A percentile compares a stretch with the other conserved stretches of the same genome.
Evolutionary conservation across 1,140 invertebrate genomes (phyloP).

Genomic region (Rhagoletis pomonella): DNA sequence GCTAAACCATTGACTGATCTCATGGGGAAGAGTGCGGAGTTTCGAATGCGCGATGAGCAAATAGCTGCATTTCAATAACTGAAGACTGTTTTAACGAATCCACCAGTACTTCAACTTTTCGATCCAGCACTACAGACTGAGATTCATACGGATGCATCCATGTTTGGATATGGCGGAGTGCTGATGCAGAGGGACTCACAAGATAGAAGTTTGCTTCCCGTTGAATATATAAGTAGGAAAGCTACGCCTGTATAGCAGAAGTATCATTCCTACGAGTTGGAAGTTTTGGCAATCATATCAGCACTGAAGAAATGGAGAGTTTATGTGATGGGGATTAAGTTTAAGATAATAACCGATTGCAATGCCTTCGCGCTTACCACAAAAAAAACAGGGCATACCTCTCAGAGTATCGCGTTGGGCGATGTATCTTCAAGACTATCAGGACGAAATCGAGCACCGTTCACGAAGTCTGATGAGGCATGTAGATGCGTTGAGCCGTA

Average conservation of each 20-base stretch:
- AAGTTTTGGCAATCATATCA: constrained; percentile 60
- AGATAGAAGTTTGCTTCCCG: constrained; percentile 58
- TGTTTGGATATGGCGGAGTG: constrained; percentile 63
- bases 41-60: constrained; percentile 22
- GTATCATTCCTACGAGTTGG: constrained; percentile 64
- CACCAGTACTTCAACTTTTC: constrained; percentile 60
- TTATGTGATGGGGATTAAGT: constrained; percentile 55
- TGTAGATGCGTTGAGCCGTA: constrained; percentile 57
- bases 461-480: constrained; percentile 57
- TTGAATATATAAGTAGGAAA: constrained; percentile 64
- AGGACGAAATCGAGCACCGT: constrained; percentile 52
- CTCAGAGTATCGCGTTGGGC: constrained; percentile 56
- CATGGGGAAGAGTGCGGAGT: constrained; percentile 55
- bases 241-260: constrained; percentile 62
- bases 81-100: constrained; percentile 58
- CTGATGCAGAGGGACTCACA: constrained; percentile 53
- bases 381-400: constrained; percentile 36
- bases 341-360: constrained; percentile 53
- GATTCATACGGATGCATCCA: constrained; percentile 57
- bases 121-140: constrained; percentile 60
- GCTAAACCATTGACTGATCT: constrained; percentile 61
- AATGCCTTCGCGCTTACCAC: constrained; percentile 58
- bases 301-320: constrained; percentile 58
- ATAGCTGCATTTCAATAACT: constrained; percentile 18
- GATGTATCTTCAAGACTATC: too few relatives aligned